A percentile compares a stretch with the other conserved stretches of the same genome.
Evolutionary conservation across 2,797 vertebrate species (phyloP).

Genomic region (Diceros bicornis): DNA sequence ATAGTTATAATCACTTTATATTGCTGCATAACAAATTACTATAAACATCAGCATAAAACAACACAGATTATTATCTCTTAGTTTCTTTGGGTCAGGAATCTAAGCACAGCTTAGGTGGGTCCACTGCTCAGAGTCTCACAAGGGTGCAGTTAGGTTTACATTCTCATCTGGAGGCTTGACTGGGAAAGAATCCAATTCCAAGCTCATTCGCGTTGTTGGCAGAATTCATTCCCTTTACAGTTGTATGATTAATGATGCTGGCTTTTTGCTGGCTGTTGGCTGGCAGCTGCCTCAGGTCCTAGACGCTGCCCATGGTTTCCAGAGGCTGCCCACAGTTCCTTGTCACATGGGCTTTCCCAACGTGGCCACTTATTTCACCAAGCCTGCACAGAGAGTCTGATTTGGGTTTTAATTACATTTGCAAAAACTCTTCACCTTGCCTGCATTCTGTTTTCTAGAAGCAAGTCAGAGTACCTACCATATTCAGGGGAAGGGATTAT

Average conservation of each 20-base stretch:
- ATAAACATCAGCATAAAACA: background rate
- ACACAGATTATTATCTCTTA: background rate
- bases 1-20: background rate
- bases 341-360: background rate
- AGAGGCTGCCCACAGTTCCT: background rate
- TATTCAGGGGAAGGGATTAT: fast-evolving
- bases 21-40: background rate
- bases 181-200: background rate
- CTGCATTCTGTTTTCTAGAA: background rate
- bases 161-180: background rate
- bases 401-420: background rate
- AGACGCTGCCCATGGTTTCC: background rate
- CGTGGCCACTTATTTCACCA: background rate
- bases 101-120: background rate
- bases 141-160: background rate
- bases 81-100: background rate
- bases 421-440: background rate
- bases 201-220: background rate
- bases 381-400: background rate
- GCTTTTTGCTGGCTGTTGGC: background rate
- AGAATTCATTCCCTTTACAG: background rate
- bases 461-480: background rate
- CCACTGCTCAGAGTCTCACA: background rate
- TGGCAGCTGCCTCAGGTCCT: background rate
- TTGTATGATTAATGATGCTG: background rate